These are phyloP conservation scores for Mus pahari DNA, from an alignment of 2,113 vertebrate genomes.

Conservation along the genomic window DNA sequence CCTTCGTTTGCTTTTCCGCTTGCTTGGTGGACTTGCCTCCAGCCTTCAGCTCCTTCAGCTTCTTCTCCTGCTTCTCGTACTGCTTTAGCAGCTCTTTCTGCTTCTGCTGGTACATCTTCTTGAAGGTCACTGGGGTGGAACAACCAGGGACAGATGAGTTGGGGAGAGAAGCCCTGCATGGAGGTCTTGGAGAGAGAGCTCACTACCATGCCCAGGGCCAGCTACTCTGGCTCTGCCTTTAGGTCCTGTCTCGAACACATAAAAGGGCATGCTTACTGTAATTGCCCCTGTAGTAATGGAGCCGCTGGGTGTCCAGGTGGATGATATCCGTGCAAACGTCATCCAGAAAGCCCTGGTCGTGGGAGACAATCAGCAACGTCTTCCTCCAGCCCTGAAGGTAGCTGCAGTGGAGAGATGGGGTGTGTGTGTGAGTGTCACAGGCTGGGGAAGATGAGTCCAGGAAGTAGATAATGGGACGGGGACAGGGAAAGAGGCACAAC, in stretches of 20 bases:
- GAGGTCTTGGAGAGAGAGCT: background rate
- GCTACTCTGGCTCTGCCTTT: background rate
- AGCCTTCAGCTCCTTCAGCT: conserved; percentile 93
- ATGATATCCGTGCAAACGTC: conserved; percentile 96
- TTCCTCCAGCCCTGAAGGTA: conserved; percentile 97
- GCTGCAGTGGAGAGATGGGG: conserved; percentile 80
- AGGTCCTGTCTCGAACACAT: accelerated
- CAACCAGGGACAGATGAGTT: background rate
- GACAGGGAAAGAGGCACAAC: accelerated
- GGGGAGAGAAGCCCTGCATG: background rate
- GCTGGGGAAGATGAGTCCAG: background rate
- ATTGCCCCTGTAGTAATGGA: conserved; percentile 95
- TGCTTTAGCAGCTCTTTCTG: conserved; percentile 95
- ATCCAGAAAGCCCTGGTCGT: conserved; percentile 96
- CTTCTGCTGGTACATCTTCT: conserved; percentile 97
- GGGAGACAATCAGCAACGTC: conserved; percentile 94
- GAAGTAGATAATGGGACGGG: no score
- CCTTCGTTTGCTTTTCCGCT: conserved; percentile 94
- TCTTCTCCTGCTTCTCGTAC: conserved; percentile 96
- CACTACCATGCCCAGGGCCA: background rate
- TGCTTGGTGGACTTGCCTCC: conserved; percentile 96
- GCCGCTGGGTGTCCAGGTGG: conserved; percentile 93
- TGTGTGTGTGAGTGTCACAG: background rate
- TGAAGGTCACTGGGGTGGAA: conserved; percentile 91
- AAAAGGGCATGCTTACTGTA: conserved; percentile 87